Evolutionary conservation across 2,113 vertebrate species (phyloP), one percentile per base, ranked within the genome.

Genomic region (Genyomyrus donnyi): DNA sequence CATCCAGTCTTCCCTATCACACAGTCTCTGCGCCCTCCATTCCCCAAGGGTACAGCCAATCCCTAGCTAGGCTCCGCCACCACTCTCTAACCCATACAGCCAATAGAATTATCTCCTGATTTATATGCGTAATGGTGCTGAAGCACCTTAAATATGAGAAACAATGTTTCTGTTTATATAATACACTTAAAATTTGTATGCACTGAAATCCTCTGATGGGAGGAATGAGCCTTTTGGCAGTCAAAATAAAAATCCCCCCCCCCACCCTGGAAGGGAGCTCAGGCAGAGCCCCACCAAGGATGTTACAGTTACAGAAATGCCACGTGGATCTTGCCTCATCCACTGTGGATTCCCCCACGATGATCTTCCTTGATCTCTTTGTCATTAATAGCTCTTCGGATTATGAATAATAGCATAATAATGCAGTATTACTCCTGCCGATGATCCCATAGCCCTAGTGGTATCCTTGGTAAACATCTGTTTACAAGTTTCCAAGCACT

Each of bases 1-100:
- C 96, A 95, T 96, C 93, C 96, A 97, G 95, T 95, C 89, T 95
- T 94, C 94, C 95, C 96, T 95, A 93, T 95, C 95, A 95, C 93
- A 93, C 94, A 95, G 90, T 95, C 95, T 95, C 94, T 94, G 90
- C 94, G 92, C 92, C 93, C 95, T 95, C 93, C 94, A 90, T 95
- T 95, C 94, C 95, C 94, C 94, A 97, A 96, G 95, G 96, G 96
- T 96, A 97, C 95, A 96, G 93, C 92, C 93, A 94, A 94, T 94
- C 92, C 92, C 91, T 62, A 89, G 89, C 89, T 89, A 84, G 27
- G 15, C 50, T n/a, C 90, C 45, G 66, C 84, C 85, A 48, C 88
- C 84, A 52, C 24, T 17, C 56, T 77, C 80, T 56, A 80, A 85
- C 88, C 91, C 91, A 42, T 49, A n/a, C 49, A 88, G 56, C 19